Conservation (phyloP, 2,797 vertebrate species). For the Neosilurus hyrtlii region DNA sequence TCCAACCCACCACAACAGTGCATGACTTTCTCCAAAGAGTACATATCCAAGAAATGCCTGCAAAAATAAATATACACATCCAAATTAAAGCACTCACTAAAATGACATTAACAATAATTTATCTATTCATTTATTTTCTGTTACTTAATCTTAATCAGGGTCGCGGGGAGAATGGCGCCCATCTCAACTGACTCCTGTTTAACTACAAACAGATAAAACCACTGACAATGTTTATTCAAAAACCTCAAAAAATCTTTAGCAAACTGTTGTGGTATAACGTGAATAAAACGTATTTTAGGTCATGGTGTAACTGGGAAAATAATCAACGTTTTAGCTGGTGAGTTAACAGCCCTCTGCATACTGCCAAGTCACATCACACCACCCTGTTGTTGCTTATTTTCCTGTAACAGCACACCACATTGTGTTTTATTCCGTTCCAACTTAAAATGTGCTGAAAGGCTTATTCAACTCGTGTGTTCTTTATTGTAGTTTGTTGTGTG, state of each 20-base stretch:
- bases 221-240: neutral
- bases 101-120: too few relatives aligned
- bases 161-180: too few relatives aligned
- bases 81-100: neutral
- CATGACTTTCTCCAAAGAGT: conserved; percentile 79
- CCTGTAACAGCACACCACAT: neutral
- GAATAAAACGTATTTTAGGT: neutral
- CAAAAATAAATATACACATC: neutral
- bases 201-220: neutral
- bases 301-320: neutral
- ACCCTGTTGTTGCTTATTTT: neutral
- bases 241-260: neutral
- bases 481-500: neutral
- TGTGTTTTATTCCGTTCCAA: neutral
- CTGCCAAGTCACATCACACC: neutral
- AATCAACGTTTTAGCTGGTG: neutral
- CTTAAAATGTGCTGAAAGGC: neutral
- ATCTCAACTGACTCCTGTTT: too few relatives aligned
- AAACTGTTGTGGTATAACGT: neutral
- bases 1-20: conserved; percentile 87
- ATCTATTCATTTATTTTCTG: too few relatives aligned
- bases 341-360: neutral
- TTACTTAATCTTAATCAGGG: too few relatives aligned
- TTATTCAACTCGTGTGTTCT: neutral
- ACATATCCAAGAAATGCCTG: conserved; percentile 73